phyloP scores from a whole-genome alignment of 2,797 vertebrate species.

The Setipinna tenuifilis region DNA sequence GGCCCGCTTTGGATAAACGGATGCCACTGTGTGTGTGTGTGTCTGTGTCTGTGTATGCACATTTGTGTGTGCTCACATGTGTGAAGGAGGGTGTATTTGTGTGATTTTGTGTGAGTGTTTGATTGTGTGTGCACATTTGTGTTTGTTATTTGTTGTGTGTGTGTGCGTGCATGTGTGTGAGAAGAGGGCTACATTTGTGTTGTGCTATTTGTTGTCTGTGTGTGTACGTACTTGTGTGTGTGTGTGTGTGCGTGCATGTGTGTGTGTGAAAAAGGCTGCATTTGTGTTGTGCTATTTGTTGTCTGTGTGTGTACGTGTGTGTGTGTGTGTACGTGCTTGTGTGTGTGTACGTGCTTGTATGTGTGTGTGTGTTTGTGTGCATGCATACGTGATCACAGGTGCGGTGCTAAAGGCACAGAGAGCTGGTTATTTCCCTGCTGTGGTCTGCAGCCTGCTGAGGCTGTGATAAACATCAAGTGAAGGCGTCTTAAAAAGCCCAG shows the following conservation, averaged over 20 bases:
- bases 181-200: no score
- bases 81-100: no score
- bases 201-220: not conserved
- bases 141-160: no score
- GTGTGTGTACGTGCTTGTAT: slow-evolving; percentile 31
- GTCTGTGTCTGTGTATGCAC: not conserved
- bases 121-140: no score
- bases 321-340: not conserved
- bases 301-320: not conserved
- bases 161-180: not conserved
- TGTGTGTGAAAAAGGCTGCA: not conserved
- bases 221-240: not conserved
- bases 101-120: no score
- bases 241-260: not conserved
- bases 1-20: not conserved
- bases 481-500: slow-evolving; percentile 29
- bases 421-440: not conserved
- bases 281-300: no score
- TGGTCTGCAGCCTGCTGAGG: not conserved
- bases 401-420: not conserved
- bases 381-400: slow-evolving; percentile 3
- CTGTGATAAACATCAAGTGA: not conserved
- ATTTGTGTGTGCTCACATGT: no score
- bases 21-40: not conserved
- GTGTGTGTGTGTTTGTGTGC: slow-evolving; percentile 30